Evolutionary conservation across 2,113 vertebrate species (phyloP), one percentile per base, ranked within the genome.

Genomic region (Nycticebus coucang): DNA sequence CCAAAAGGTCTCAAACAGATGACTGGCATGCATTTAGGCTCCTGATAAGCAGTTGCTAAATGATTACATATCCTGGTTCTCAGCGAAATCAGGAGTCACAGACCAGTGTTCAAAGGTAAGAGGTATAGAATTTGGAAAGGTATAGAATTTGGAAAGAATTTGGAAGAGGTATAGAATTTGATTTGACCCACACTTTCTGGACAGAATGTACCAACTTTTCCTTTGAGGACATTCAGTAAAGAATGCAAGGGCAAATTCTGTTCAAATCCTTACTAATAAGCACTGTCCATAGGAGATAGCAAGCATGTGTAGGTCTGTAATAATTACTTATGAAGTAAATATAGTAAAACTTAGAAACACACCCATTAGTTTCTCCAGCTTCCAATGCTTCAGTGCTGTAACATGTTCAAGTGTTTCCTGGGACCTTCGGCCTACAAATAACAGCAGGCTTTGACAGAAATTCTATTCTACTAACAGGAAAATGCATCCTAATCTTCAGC

Each of bases 291-390:
- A 24, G 12, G 11, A 59, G 1, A 59, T 14, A 59, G 21, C 21
- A 59, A 50, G 26, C 14, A 59, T 12, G 24, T 14, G 55, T 35
- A 35, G n/a, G 53, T 13, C 6, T 4, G 2, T 35, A 35, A 3
- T 33, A 35, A 35, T 35, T 35, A 59, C 21, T 35, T 14, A 14
- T 57, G 55, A 26, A 69, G 1, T 5, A 35, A 17, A n/a, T 11
- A 53, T 4, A 86, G 28, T 50, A 18, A 82, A 41, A 99, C 99
- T 99, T 97, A 99, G 99, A 83, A 99, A 99, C 13, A 99, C 99
- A 97, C 99, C 99, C 0, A 99, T 99, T 97, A 99, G 98, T 87
- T 99, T 99, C 97, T 99, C 99, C 93, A 99, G 98, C 99, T 99
- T 99, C 99, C 99, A 80, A 53, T n/a, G 30, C 97, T 99, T 99